Percentiles rank a stretch among this genome's conserved stretches.
phyloP scores from a whole-genome alignment of 2,888 invertebrate species.

The Helicoverpa assulta region DNA sequence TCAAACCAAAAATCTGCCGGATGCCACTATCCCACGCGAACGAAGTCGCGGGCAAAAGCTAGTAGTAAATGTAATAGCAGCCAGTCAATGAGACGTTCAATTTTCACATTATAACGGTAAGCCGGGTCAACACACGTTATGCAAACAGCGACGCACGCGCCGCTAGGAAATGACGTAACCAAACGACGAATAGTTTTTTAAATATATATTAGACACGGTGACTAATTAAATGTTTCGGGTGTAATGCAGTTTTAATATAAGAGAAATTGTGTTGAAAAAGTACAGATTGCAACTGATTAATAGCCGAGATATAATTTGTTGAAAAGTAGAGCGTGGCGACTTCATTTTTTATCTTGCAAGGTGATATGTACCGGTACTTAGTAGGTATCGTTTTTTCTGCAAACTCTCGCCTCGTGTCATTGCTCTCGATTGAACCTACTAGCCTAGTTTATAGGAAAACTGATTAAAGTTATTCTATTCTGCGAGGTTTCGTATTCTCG shows the following conservation, averaged over 20 bases:
- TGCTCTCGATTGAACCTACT: constrained; percentile 2
- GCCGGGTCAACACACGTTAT: constrained; percentile 61
- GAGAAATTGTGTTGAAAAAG: constrained; percentile 21
- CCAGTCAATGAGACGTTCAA: constrained; percentile 46
- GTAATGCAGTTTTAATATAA: constrained; percentile 26
- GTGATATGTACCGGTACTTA: constrained; percentile 1
- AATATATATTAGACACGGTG: constrained; percentile 39
- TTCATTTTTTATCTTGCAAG: constrained; percentile 7
- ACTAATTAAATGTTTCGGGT: constrained; percentile 32
- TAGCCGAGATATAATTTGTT: constrained; percentile 1
- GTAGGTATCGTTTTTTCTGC: not conserved
- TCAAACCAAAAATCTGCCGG: too few relatives aligned
- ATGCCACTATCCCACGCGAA: too few relatives aligned
- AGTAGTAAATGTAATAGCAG: constrained; percentile 4
- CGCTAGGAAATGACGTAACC: constrained; percentile 38
- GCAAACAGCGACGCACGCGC: constrained; percentile 49
- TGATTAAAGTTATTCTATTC: not conserved
- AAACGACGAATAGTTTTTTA: constrained; percentile 37
- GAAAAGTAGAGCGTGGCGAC: constrained; percentile 21
- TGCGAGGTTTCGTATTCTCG: not conserved
- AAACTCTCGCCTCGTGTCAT: constrained; percentile 19
- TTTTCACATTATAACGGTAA: constrained; percentile 61
- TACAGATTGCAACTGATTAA: constrained; percentile 21
- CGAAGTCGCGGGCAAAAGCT: too few relatives aligned
- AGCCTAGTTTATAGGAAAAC: too few relatives aligned